Evolutionary conservation across 2,113 vertebrate species (phyloP).

Genomic region (Lota lota): DNA sequence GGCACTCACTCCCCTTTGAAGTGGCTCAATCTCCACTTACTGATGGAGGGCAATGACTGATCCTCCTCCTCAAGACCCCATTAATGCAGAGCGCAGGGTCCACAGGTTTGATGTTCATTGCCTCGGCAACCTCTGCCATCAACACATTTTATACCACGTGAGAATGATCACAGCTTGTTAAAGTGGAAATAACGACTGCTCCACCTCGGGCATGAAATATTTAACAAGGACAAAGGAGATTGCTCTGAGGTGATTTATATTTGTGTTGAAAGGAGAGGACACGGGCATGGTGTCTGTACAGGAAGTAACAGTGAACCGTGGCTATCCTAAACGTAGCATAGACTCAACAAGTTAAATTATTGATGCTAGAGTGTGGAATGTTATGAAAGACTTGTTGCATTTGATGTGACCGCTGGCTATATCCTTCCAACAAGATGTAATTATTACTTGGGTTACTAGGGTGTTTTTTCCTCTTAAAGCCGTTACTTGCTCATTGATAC

Average conservation of each 20-base stretch:
- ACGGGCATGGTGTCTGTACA: constrained; percentile 38
- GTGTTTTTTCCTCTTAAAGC: too few relatives aligned
- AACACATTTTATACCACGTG: constrained; percentile 67
- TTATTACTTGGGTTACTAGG: too few relatives aligned
- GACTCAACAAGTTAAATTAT: too few relatives aligned
- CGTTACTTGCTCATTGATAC: too few relatives aligned
- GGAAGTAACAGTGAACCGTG: constrained; percentile 46
- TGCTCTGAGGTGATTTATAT: constrained; percentile 63
- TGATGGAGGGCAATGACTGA: constrained; percentile 52
- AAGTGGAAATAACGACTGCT: constrained; percentile 73
- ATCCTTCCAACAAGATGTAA: too few relatives aligned
- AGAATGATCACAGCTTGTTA: constrained; percentile 73
- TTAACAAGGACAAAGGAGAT: constrained; percentile 75
- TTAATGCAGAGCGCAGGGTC: constrained; percentile 58
- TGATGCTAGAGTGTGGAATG: too few relatives aligned
- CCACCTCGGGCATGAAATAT: constrained; percentile 74
- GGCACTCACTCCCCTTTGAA: constrained; percentile 54
- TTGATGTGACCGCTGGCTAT: too few relatives aligned
- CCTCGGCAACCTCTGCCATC: constrained; percentile 63
- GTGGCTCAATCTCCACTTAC: constrained; percentile 45
- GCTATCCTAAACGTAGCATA: constrained; percentile 23
- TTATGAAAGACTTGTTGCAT: too few relatives aligned
- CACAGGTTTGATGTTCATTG: constrained; percentile 61
- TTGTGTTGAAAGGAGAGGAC: constrained; percentile 54
- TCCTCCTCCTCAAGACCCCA: constrained; percentile 64